phyloP scores from a whole-genome alignment of 2,797 vertebrate genomes.

The Erithacus rubecula region DNA sequence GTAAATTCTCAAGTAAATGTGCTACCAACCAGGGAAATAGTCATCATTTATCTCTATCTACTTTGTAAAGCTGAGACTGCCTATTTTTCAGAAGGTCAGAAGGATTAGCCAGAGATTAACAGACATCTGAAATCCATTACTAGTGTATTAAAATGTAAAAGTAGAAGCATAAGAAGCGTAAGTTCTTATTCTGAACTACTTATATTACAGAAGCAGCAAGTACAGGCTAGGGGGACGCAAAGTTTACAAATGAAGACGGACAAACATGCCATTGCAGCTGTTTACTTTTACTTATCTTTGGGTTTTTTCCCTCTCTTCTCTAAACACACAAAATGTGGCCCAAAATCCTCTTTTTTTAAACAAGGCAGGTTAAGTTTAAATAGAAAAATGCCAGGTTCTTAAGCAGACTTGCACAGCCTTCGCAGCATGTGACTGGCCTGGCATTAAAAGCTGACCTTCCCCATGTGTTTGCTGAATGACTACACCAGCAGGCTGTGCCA shows the following conservation, averaged over 20 bases:
- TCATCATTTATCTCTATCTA: neutral
- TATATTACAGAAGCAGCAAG: neutral
- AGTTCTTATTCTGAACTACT: neutral
- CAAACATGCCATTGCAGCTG: neutral
- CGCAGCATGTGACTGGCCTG: fast-evolving
- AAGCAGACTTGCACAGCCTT: neutral
- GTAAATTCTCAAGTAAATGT: neutral
- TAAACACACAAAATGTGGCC: neutral
- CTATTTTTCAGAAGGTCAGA: neutral
- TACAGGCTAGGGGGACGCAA: neutral
- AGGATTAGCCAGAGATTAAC: neutral
- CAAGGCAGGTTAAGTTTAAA: neutral
- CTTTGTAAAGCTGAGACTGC: neutral
- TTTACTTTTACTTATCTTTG: neutral
- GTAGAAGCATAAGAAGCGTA: neutral
- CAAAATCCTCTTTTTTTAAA: neutral
- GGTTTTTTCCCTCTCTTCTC: neutral
- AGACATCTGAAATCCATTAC: neutral
- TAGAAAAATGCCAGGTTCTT: neutral
- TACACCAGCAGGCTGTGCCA: neutral
- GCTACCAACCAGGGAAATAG: neutral
- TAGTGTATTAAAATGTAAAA: neutral
- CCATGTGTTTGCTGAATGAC: neutral
- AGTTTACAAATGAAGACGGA: neutral
- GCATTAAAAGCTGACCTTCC: neutral